These are phyloP conservation scores for Monopterus albus DNA, from an alignment of 2,113 vertebrate genomes.

Conservation along the genomic window DNA sequence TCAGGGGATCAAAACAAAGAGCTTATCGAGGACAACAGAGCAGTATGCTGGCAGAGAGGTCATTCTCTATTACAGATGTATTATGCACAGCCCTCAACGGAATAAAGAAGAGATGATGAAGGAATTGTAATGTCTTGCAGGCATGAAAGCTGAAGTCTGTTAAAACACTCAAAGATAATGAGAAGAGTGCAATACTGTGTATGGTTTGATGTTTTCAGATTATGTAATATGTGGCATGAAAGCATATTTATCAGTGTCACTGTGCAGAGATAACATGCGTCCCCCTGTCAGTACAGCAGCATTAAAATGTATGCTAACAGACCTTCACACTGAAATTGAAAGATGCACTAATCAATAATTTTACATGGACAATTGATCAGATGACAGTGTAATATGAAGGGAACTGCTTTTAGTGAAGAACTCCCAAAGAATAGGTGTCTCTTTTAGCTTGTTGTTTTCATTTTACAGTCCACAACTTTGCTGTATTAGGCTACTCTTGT, in stretches of 20 bases:
- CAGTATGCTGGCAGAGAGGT: conserved; percentile 30
- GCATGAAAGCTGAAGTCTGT: conserved; percentile 10
- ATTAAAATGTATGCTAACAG: too few relatives aligned
- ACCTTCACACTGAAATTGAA: too few relatives aligned
- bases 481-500: too few relatives aligned
- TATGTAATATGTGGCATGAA: neutral
- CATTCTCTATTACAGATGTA: conserved; percentile 20
- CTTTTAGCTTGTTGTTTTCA: neutral
- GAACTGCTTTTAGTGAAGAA: too few relatives aligned
- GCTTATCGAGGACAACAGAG: conserved; percentile 53
- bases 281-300: neutral
- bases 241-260: neutral
- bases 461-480: too few relatives aligned
- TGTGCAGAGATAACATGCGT: neutral
- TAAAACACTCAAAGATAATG: conserved; percentile 10
- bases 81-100: conserved; percentile 32
- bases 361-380: too few relatives aligned
- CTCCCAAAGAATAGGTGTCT: too few relatives aligned
- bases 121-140: conserved; percentile 21
- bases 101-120: conserved; percentile 13
- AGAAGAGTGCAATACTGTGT: neutral
- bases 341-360: neutral
- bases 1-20: conserved; percentile 50
- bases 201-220: conserved; percentile 4
- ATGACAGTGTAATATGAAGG: too few relatives aligned